Evolutionary conservation across 2,113 vertebrate genomes (phyloP).

Genomic region (Cyphomyrus discorhynchus): DNA sequence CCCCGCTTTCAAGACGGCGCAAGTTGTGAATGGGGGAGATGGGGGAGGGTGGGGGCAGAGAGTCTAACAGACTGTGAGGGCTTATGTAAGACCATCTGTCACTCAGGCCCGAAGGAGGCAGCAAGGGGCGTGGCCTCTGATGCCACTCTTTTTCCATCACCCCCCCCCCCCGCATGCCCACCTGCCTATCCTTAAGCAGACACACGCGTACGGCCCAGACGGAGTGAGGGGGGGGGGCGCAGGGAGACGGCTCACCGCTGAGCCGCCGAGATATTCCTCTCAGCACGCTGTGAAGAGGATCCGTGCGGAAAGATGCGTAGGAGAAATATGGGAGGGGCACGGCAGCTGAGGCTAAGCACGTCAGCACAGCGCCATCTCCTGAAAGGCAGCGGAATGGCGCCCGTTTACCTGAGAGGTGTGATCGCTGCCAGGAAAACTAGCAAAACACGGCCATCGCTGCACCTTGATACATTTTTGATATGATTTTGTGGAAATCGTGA

Average conservation of each 20-base stretch:
- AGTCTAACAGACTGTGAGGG: neutral
- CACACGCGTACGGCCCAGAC: neutral
- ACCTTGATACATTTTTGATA: neutral
- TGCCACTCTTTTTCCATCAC: neutral
- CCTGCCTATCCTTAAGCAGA: neutral
- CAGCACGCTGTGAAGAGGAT: neutral
- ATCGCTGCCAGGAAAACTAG: neutral
- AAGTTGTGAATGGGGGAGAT: slow-evolving; percentile 19
- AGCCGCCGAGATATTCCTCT: neutral
- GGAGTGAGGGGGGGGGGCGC: neutral
- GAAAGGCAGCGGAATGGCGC: neutral
- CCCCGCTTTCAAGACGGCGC: slow-evolving; percentile 35
- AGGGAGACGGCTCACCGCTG: neutral
- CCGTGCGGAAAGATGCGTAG: neutral
- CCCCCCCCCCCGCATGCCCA: neutral
- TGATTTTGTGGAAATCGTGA: neutral
- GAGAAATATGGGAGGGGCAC: neutral
- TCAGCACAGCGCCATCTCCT: neutral
- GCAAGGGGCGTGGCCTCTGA: neutral
- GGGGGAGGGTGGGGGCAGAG: neutral
- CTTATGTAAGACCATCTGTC: slow-evolving; percentile 38
- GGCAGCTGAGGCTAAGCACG: no score
- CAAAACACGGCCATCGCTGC: neutral
- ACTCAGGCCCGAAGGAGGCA: neutral
- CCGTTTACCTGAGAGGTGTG: neutral